Evolutionary conservation across 92 coral and sea anemone genomes (phyloP), one percentile per base, ranked within the genome.

Genomic region (Umimayanthus chanpuru): DNA sequence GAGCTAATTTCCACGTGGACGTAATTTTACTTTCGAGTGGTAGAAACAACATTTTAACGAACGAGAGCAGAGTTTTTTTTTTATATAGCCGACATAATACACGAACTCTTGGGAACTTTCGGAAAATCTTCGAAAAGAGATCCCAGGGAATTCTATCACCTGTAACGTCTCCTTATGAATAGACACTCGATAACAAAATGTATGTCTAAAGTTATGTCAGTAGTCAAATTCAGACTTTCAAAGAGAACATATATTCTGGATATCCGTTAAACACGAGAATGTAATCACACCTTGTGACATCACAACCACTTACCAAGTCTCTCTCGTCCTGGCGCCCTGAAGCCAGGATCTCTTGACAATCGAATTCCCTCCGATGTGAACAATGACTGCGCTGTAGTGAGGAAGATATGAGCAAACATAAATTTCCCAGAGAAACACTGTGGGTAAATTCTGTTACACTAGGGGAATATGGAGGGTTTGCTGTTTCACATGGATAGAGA

Each of bases 321-420:
- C 25, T 80, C 84, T 56, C 84, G 84, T 80, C 44, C 84, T 12
- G 43, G 43, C 10, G 84, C 84, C 38, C 84, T 80, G 44, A 25
- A 80, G 6, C 84, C 84, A 55, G 84, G 84, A 38, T 80, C 84
- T 32, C 16, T 80, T 30, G 43, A 53, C 70, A 80, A 55, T 47
- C 84, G 84, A 29, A 80, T 56, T 9, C 84, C 84, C 20, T 80
- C 84, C 43, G 49, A 18, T 30, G 84, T 18, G 71, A 80, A 80
- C 84, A 80, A 47, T 0, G 84, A 80, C 71, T 80, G 84, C 72
- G 84, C 84, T 80, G 67, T 56, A 9, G 11, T 28, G 18, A 55
- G 70, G 10, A 21, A 21, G 36, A 18, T 3, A 16, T 6, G 11
- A 8, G 25, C 15, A 41, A 26, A 47, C 29, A 18, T 21, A 6